Conservation (phyloP, 2,113 vertebrate genomes). For the Salvator merianae region DNA sequence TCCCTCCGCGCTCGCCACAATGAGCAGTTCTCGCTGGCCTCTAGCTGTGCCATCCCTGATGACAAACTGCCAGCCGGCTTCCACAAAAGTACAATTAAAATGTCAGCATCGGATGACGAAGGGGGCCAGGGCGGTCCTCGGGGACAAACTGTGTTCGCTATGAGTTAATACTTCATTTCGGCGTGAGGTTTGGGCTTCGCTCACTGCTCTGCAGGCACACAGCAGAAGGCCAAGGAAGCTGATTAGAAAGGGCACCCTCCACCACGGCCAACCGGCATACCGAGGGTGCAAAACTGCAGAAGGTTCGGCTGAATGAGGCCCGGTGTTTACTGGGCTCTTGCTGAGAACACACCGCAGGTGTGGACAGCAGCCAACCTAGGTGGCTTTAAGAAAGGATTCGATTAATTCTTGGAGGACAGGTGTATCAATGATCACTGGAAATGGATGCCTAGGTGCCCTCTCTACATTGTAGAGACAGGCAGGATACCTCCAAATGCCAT, state of each 20-base stretch:
- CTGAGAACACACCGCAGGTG: no score
- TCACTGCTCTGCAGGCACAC: conserved; percentile 53
- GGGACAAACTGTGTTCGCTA: conserved; percentile 84
- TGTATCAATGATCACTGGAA: no score
- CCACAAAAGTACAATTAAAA: conserved; percentile 87
- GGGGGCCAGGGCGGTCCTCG: conserved; percentile 82
- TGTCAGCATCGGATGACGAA: conserved; percentile 88
- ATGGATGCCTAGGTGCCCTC: neutral
- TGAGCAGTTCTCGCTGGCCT: conserved; percentile 82
- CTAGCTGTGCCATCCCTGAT: conserved; percentile 84
- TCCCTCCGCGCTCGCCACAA: conserved; percentile 78
- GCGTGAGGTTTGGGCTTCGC: conserved; percentile 65
- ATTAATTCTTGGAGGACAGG: neutral
- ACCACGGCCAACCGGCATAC: no score
- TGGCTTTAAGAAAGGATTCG: neutral
- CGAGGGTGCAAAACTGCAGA: neutral
- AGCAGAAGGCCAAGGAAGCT: conserved; percentile 50
- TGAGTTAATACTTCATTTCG: conserved; percentile 86
- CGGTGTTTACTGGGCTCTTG: no score
- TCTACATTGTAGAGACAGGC: no score
- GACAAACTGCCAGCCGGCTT: conserved; percentile 89
- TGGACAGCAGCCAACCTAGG: neutral
- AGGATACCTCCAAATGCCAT: no score
- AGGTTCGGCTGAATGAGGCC: neutral
- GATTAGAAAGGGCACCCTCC: neutral